Base-by-base conservation (phyloP, 2,888 invertebrate genomes). In the Drosophila bunnanda region DNA sequence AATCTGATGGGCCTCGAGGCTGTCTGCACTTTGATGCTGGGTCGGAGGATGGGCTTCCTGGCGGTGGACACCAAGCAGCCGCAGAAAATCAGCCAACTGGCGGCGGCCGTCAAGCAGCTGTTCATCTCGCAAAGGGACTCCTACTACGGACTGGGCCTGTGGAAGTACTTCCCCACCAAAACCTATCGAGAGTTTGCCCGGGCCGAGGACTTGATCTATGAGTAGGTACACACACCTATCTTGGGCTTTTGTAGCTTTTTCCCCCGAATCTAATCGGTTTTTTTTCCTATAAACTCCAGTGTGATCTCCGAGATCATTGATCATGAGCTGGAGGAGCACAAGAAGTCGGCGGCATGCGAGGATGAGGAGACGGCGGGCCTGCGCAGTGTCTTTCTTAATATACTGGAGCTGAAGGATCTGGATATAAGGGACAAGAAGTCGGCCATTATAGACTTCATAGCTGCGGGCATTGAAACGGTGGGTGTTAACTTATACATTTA, bases 391-490 rank as follows among this genome's bases (percentile, higher is more conserved):
- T 96, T 97, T 89, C 93, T 95, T 64, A 95, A 95, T 65, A 96
- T 97, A 68, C 92, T 97, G 50, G 94, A 94, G 43, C 95, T 96
- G 50, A 94, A 95, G 32, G 94, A 94, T 69, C 93, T 97, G 48
- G 97, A 97, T 86, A 94, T 95, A 86, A 93, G 95, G 55, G 97
- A 97, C 89, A 97, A 97, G 92, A 96, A 96, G 88, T 96, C 96
- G 0, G 96, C 96, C 0, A 95, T 97, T 58, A 96, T 97, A 48
- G 97, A 97, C 92, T 97, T 97, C 86, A 95, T 97, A 81, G 96
- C 96, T 9, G 97, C 97, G 38, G 97, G 97, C 52, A 97, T 97
- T 89, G 96, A 97, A 91, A 97, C 97, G 90, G 95, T 97, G 72
- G 76, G 81, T 80, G 4, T 5, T 20, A 1, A 15, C 0, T 25